These are phyloP conservation scores for Cyphomyrus discorhynchus DNA, from an alignment of 2,113 vertebrate species.

Conservation along the genomic window DNA sequence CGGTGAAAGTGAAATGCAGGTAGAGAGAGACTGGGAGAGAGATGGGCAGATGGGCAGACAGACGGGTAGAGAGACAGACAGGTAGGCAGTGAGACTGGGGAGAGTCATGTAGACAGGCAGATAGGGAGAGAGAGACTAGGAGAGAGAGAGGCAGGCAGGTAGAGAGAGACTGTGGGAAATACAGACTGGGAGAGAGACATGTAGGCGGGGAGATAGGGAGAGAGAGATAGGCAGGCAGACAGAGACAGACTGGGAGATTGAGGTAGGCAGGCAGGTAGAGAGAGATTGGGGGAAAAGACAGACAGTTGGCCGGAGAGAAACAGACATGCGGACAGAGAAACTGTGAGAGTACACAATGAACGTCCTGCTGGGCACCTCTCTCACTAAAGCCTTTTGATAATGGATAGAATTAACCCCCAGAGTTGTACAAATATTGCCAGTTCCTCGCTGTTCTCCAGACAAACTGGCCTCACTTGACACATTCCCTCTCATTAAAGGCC, in stretches of 20 bases:
- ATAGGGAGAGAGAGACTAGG: not conserved
- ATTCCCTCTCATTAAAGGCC: constrained; percentile 12
- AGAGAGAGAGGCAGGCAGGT: too few relatives aligned
- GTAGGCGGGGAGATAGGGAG: too few relatives aligned
- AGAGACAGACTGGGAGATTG: too few relatives aligned
- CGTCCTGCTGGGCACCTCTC: not conserved
- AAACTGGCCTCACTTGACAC: constrained; percentile 6
- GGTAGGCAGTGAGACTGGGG: not conserved
- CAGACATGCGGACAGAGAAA: not conserved
- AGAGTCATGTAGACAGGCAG: not conserved
- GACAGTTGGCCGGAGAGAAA: not conserved
- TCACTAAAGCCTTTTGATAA: constrained; percentile 9
- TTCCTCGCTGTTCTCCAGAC: not conserved
- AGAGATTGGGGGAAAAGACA: not conserved
- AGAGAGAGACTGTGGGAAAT: not conserved
- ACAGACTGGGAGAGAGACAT: not conserved
- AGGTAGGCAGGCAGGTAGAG: too few relatives aligned
- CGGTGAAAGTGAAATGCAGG: not conserved
- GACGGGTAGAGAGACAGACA: not conserved
- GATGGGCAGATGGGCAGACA: not conserved
- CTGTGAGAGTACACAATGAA: not conserved
- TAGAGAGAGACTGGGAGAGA: not conserved
- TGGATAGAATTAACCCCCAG: constrained; percentile 13
- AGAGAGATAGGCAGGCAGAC: not conserved
- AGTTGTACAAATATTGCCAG: constrained; percentile 9